Conservation (phyloP, 2,113 vertebrate genomes). For the Gymnarchus niloticus region DNA sequence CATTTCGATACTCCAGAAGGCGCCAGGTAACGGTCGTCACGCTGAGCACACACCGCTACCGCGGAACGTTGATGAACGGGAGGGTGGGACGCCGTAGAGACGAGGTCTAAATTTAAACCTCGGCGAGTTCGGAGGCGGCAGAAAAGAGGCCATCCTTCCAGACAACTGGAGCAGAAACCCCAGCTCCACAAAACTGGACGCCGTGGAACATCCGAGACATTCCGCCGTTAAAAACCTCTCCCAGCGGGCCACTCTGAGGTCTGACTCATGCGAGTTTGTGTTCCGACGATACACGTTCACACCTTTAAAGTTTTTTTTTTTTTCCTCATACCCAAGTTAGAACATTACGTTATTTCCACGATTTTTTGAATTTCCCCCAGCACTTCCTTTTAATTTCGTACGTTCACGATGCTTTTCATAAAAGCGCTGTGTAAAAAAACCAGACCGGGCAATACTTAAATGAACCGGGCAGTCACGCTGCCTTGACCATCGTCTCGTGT, state of each 20-base stretch:
- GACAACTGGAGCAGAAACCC: neutral
- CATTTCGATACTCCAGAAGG: neutral
- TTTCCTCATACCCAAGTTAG: neutral
- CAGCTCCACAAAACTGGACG: neutral
- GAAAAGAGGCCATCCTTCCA: constrained; percentile 39
- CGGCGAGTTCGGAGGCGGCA: constrained; percentile 39
- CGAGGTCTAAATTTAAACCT: constrained; percentile 53
- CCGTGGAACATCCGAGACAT: neutral
- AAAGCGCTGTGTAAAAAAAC: neutral
- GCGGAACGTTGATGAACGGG: constrained; percentile 37
- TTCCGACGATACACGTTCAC: neutral
- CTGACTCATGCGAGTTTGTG: neutral
- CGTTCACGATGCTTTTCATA: neutral
- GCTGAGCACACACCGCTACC: neutral
- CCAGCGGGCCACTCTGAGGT: neutral
- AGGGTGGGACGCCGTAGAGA: constrained; percentile 33
- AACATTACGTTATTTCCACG: neutral
- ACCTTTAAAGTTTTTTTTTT: neutral
- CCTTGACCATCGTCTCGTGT: no score
- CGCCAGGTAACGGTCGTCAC: neutral
- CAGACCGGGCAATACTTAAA: neutral
- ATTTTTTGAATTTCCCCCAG: neutral
- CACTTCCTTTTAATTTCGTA: no score
- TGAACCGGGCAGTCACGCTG: neutral
- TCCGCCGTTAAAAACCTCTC: neutral